Base-by-base conservation (phyloP, 2,797 vertebrate species). In the Eulemur albifrons region DNA sequence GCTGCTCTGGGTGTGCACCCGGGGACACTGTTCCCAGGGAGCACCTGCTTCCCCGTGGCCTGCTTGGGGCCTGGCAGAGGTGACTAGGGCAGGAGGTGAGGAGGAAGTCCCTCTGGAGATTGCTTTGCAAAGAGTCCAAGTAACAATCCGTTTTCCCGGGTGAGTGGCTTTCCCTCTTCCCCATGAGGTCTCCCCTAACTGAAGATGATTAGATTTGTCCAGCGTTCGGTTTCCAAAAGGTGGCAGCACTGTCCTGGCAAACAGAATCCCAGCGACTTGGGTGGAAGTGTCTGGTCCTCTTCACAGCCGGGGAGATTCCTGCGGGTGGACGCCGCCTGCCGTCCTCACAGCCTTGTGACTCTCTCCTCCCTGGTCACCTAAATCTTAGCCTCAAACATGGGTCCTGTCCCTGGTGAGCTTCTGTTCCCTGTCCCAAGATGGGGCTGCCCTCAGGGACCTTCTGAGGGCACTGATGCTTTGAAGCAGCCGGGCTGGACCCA, bases 201-300 rank as follows among this genome's bases (percentile, higher is more conserved):
- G 40, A n/a, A 48, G 75, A 21, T 23, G 43, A 38, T 43, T 59
- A 54, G n/a, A 77, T 43, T 32, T 94, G 54, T 85, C 61, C 54
- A 45, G 72, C 54, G 0, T 50, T 35, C 1, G 0, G 25, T 40
- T 93, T 96, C 96, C 90, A 88, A 95, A 88, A 94, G 92, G 85
- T 80, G 90, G 88, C 90, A 96, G 95, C 67, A 67, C 45, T 25
- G n/a, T 67, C 69, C 73, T 81, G 40, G 76, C 63, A 70, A 88
- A 40, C 38, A 12, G 69, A 54, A 73, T 65, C 65, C 77, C 25
- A 12, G 57, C 1, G 14, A 2, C 25, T n/a, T 1, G 23, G 6
- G 43, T 7, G 50, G 27, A 32, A 10, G 38, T 2, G 65, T 40
- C 57, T 43, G 23, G 43, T 5, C 30, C 23, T 38, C 27, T 25